Evolutionary conservation across 2,888 invertebrate genomes (phyloP).

Genomic region (Rutpela maculata): DNA sequence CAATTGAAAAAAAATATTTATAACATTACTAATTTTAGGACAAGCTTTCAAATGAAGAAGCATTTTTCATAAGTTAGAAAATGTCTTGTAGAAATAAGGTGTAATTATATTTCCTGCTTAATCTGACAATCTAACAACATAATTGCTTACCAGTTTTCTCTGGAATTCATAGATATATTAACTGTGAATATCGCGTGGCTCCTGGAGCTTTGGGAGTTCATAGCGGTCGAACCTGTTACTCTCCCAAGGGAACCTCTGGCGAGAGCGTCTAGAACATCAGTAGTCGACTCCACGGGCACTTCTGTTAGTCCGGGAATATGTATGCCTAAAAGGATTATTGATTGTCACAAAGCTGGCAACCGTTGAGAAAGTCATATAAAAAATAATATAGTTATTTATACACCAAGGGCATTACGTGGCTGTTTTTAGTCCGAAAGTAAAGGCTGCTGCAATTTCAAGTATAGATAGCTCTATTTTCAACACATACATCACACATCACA

Average conservation of each 20-base stretch:
- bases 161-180: slow-evolving; percentile 80
- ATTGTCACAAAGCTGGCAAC: not conserved
- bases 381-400: too few species aligned
- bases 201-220: slow-evolving; percentile 92
- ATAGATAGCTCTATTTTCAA: too few species aligned
- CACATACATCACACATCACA: too few species aligned
- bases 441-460: too few species aligned
- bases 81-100: not conserved
- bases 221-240: slow-evolving; percentile 92
- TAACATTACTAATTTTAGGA: too few species aligned
- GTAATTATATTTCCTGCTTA: not conserved
- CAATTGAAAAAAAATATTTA: too few species aligned
- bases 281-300: slow-evolving; percentile 77
- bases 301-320: slow-evolving; percentile 82
- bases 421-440: too few species aligned
- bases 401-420: too few species aligned
- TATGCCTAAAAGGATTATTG: slow-evolving; percentile 72
- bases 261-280: slow-evolving; percentile 82
- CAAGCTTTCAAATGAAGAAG: too few species aligned
- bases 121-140: not conserved
- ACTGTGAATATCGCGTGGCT: slow-evolving; percentile 94
- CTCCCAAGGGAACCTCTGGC: slow-evolving; percentile 84
- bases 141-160: slow-evolving; percentile 63
- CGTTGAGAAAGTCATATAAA: too few species aligned
- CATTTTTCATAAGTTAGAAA: too few species aligned